Percentiles rank a stretch among this genome's conserved stretches.
Conservation (phyloP, 2,113 vertebrate species). For the Poecile atricapillus region DNA sequence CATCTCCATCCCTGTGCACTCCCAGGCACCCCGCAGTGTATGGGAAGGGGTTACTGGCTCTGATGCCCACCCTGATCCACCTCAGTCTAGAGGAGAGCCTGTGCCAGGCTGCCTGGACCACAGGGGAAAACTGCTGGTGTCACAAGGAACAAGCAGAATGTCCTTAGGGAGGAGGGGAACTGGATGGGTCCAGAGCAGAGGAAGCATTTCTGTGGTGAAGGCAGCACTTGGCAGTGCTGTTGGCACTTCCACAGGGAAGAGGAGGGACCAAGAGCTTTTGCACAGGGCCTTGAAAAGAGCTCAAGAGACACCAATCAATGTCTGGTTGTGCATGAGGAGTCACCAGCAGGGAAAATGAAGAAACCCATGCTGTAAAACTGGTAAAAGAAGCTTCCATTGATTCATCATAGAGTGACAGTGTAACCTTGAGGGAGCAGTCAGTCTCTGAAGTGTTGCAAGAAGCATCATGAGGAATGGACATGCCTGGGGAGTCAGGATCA, state of each 20-base stretch:
- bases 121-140: fast-evolving
- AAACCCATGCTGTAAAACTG: neutral
- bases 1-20: neutral
- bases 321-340: neutral
- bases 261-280: neutral
- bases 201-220: neutral
- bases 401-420: neutral
- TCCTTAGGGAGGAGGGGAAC: neutral
- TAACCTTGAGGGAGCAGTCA: neutral
- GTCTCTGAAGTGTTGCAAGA: neutral
- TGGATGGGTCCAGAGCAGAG: neutral
- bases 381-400: neutral
- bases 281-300: neutral
- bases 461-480: fast-evolving
- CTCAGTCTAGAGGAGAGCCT: neutral
- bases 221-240: fast-evolving
- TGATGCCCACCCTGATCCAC: neutral
- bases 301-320: neutral
- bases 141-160: neutral
- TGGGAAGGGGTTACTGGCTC: neutral
- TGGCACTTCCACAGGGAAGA: neutral
- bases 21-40: no score
- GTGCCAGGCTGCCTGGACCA: neutral
- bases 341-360: neutral
- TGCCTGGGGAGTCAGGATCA: fast-evolving